phyloP scores from a whole-genome alignment of 2,888 invertebrate species.

The Lysandra bellargus region DNA sequence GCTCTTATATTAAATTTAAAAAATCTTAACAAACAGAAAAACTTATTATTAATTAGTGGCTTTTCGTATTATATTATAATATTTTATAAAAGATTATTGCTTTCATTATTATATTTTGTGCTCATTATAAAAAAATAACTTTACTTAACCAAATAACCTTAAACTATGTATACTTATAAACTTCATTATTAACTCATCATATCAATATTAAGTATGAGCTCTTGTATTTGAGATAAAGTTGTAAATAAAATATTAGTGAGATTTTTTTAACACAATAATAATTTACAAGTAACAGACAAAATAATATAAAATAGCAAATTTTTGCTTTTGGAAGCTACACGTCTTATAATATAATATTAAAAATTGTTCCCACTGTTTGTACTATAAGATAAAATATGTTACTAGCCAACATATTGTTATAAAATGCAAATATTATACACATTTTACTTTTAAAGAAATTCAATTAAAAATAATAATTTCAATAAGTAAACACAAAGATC shows the following conservation, averaged over 20 bases:
- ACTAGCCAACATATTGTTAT: constrained; percentile 34
- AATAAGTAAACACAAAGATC: not conserved
- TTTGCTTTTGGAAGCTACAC: not conserved
- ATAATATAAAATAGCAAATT: not conserved
- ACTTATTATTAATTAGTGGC: not conserved
- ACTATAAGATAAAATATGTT: constrained; percentile 21
- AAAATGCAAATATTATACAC: constrained; percentile 32
- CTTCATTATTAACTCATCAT: not conserved
- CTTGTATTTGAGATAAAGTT: not conserved
- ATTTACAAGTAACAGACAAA: not conserved
- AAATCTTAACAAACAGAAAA: not conserved
- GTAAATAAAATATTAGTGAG: not conserved
- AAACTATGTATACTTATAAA: constrained; percentile 19
- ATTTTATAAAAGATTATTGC: not conserved
- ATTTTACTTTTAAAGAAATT: not conserved
- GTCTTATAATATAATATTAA: not conserved
- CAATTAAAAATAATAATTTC: not conserved
- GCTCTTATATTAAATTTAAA: no score
- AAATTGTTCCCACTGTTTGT: constrained; percentile 26
- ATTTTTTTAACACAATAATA: not conserved
- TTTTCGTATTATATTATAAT: not conserved
- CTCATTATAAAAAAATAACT: not conserved
- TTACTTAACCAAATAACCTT: not conserved
- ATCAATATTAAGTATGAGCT: not conserved
- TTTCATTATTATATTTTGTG: not conserved